Percentiles rank a stretch among this genome's conserved stretches.
phyloP scores from a whole-genome alignment of 2,888 invertebrate genomes.

The Plebejus argus region DNA sequence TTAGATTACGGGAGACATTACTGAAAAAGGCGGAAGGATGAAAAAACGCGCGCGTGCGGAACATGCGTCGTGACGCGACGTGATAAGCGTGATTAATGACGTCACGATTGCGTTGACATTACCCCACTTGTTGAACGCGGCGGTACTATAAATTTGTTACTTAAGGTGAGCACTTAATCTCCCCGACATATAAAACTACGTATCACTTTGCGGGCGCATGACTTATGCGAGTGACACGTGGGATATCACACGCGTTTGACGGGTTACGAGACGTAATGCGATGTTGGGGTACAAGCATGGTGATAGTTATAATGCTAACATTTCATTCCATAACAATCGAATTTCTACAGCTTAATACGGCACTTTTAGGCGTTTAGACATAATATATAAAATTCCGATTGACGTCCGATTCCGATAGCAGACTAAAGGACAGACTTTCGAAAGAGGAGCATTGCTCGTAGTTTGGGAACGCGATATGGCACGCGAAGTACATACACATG shows the following conservation, averaged over 20 bases:
- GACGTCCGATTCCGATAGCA: too few relatives aligned
- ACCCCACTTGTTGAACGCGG: constrained; percentile 47
- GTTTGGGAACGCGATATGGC: too few relatives aligned
- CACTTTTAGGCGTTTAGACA: too few relatives aligned
- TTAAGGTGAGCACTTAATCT: constrained; percentile 19
- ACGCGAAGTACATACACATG: too few relatives aligned
- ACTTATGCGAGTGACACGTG: neutral
- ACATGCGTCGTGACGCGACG: constrained; percentile 44
- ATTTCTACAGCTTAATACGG: too few relatives aligned
- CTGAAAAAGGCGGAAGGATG: constrained; percentile 22
- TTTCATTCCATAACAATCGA: too few relatives aligned
- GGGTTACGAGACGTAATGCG: neutral
- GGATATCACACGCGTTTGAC: neutral
- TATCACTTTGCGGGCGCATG: constrained; percentile 22
- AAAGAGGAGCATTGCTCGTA: too few relatives aligned
- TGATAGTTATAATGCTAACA: too few relatives aligned
- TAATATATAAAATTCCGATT: too few relatives aligned
- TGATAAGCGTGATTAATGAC: constrained; percentile 77
- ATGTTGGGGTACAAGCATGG: neutral
- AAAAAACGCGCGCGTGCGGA: constrained; percentile 39
- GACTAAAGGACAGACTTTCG: too few relatives aligned
- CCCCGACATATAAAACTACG: constrained; percentile 16
- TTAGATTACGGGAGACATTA: constrained; percentile 2
- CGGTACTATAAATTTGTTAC: constrained; percentile 22
- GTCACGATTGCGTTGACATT: constrained; percentile 53